Percentiles rank a stretch among this genome's conserved stretches.
These are phyloP conservation scores for Heliothis subflexa DNA, from an alignment of 1,140 invertebrate genomes.

Conservation along the genomic window DNA sequence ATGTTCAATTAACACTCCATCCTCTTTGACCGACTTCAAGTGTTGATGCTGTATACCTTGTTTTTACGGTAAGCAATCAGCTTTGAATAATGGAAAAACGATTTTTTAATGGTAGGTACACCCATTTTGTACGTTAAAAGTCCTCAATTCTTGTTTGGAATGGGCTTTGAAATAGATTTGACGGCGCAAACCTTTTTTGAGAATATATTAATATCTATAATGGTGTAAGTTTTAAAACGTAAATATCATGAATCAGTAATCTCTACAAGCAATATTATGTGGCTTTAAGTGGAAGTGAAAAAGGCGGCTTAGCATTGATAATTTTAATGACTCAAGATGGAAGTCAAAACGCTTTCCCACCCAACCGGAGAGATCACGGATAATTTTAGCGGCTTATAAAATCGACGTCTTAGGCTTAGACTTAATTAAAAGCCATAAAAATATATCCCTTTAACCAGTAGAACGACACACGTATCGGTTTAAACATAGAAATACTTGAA, in stretches of 20 bases:
- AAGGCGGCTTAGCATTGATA: too few species aligned
- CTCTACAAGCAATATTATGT: too few species aligned
- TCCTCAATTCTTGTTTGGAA: background rate
- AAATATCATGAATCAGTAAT: too few species aligned
- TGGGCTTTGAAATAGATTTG: background rate
- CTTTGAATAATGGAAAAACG: background rate
- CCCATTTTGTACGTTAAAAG: background rate
- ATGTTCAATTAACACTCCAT: slow-evolving; percentile 30
- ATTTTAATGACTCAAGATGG: too few species aligned
- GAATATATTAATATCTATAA: too few species aligned
- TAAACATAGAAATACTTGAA: background rate
- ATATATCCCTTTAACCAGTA: background rate
- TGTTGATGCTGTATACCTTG: background rate
- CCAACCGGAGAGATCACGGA: too few species aligned
- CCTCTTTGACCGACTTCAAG: slow-evolving; percentile 11
- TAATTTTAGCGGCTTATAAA: too few species aligned
- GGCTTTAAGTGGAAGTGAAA: too few species aligned
- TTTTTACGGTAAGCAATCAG: slow-evolving; percentile 19
- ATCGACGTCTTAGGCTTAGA: too few species aligned
- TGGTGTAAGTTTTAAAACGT: too few species aligned
- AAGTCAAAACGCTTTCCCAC: too few species aligned
- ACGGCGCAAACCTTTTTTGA: background rate
- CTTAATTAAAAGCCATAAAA: too few species aligned
- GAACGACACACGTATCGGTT: background rate
- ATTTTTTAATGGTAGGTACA: background rate